Evolutionary conservation across 2,113 vertebrate species (phyloP).

Genomic region (Gracilinanus agilis): DNA sequence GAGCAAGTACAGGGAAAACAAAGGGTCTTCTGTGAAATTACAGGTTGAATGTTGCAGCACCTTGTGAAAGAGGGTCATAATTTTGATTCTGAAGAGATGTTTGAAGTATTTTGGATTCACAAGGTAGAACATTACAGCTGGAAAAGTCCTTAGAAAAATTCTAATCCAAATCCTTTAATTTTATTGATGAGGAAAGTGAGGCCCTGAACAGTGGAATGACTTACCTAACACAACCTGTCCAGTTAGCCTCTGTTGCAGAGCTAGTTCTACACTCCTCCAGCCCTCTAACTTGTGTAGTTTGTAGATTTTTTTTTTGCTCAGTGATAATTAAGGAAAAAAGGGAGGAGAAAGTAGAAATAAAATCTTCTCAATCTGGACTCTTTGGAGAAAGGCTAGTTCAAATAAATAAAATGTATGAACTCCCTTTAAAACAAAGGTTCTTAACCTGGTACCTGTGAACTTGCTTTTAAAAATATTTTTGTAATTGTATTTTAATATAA

Average conservation of each 20-base stretch:
- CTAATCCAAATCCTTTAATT: not conserved
- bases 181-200: not conserved
- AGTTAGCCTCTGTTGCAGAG: not conserved
- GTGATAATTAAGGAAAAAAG: not conserved
- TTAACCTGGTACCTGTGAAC: not conserved
- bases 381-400: constrained; percentile 10
- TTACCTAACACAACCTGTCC: not conserved
- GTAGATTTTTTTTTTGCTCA: not conserved
- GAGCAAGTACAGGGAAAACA: not conserved
- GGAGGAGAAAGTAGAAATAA: not conserved
- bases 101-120: not conserved
- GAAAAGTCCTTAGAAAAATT: constrained; percentile 8
- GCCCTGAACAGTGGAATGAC: not conserved
- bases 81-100: not conserved
- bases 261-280: not conserved
- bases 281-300: not conserved
- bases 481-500: not conserved
- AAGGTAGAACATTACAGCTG: not conserved
- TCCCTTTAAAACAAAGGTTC: not conserved
- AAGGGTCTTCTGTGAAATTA: not conserved
- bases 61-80: not conserved
- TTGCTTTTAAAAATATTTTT: not conserved
- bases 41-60: not conserved
- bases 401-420: not conserved
- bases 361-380: not conserved